Base-by-base conservation (phyloP, 2,888 invertebrate genomes). In the Microplitis deprimator region DNA sequence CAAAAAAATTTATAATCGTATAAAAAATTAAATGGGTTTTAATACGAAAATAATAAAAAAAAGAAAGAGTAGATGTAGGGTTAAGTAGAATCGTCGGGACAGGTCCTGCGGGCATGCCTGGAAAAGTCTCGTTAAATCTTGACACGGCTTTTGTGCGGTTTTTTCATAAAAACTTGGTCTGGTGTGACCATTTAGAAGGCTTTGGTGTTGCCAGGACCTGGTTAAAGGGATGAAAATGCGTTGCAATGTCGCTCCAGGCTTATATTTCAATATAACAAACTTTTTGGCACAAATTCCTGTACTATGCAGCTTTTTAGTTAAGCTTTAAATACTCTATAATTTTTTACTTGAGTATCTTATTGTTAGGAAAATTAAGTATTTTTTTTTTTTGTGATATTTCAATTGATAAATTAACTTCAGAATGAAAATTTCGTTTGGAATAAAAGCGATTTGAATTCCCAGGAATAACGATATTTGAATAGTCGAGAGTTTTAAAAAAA, bases 71-170 rank as follows among this genome's bases (percentile, higher is more conserved):
- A 70, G 10, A 73, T 20, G 59, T 70, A 38, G 20, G 6, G 38
- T 73, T 29, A 74, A 61, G 17, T 61, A 39, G 68, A 74, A 74
- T 74, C 13, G 74, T 68, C 74, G 39, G 6, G 67, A 68, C 59
- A 16, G 68, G 68, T 60, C 68, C 61, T 40, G 4, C 6, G 68
- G 40, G 39, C 60, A 62, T 29, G 60, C 38, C 29, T 17, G 13
- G 61, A 60, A 50, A 74, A 16, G 8, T 61, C 13, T 61, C 16
- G 16, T 40, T 74, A 71, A 39, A 71, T 60, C 61, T 61, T 61
- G 39, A 68, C 29, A 16, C 17, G 60, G 17, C 17, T 67, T 68
- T 68, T 68, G 61, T 74, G 39, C n/a, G 13, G 39, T 16, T 73
- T 60, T 70, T 74, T 60, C 39, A 41, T 68, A 61, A 60, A 68